Percentiles rank a stretch among this genome's conserved stretches.
These are phyloP conservation scores for Drosophila nigrodunni DNA, from an alignment of 1,140 invertebrate species.

Conservation along the genomic window DNA sequence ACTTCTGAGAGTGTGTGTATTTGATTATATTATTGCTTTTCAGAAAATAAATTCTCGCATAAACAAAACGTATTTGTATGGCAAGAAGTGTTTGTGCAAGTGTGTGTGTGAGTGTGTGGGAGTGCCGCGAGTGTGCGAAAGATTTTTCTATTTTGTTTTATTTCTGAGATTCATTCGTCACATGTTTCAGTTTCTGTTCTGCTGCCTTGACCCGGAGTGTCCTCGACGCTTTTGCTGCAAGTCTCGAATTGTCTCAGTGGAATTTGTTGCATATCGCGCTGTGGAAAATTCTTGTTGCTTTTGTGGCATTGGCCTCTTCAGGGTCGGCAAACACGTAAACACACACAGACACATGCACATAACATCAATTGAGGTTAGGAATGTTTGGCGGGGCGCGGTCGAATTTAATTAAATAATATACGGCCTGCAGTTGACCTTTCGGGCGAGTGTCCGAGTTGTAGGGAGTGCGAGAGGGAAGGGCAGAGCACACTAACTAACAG, in stretches of 20 bases:
- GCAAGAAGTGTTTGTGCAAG: not conserved
- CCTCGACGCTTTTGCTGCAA: constrained; percentile 61
- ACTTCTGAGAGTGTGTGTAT: constrained; percentile 11
- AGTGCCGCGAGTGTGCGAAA: constrained; percentile 39
- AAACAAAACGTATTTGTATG: constrained; percentile 45
- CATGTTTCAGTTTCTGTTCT: not conserved
- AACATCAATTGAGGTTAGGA: constrained; percentile 54
- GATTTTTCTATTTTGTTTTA: constrained; percentile 33
- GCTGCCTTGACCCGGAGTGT: constrained; percentile 65
- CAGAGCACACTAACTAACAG: constrained; percentile 9
- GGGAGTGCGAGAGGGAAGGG: too few species aligned
- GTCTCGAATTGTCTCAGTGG: constrained; percentile 46
- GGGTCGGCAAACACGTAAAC: not conserved
- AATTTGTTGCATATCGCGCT: constrained; percentile 61
- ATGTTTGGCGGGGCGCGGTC: constrained; percentile 59
- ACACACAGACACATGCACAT: too few species aligned
- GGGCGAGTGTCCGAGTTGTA: not conserved
- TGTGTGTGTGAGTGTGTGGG: constrained; percentile 37
- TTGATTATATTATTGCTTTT: constrained; percentile 60
- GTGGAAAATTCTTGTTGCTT: not conserved
- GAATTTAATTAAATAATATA: constrained; percentile 69
- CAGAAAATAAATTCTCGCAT: constrained; percentile 16
- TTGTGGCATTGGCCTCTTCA: constrained; percentile 39
- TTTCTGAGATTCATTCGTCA: too few species aligned
- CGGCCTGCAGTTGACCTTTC: constrained; percentile 68